These are phyloP conservation scores for Steinernema scapterisci DNA, from an alignment of 2,888 invertebrate genomes.

Conservation along the genomic window DNA sequence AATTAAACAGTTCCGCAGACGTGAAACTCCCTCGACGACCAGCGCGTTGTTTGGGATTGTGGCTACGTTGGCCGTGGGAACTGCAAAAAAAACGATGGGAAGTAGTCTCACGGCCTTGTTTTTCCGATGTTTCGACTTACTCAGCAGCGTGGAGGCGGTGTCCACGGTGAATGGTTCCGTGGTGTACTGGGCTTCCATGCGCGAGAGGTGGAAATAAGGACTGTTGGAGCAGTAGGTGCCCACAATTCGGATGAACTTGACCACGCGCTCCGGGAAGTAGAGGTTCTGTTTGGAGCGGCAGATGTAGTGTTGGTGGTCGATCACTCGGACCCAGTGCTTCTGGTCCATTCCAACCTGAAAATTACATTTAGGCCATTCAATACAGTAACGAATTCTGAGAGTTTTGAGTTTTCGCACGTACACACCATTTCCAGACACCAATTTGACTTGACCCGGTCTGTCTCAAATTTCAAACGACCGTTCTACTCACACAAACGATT, in stretches of 20 bases:
- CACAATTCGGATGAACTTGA: constrained; percentile 74
- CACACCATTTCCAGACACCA: constrained; percentile 1
- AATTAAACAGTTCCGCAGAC: constrained; percentile 88
- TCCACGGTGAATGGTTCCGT: constrained; percentile 77
- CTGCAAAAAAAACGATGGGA: constrained; percentile 69
- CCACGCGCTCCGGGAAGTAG: constrained; percentile 86
- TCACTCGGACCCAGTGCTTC: constrained; percentile 88
- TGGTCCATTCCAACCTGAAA: constrained; percentile 77
- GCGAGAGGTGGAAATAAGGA: constrained; percentile 89
- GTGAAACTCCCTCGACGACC: constrained; percentile 92
- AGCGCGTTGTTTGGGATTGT: constrained; percentile 85
- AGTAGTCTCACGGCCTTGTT: background rate
- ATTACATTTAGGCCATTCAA: no score
- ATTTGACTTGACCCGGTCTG: no score
- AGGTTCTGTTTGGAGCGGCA: constrained; percentile 96
- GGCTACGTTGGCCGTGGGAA: constrained; percentile 88
- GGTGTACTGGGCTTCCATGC: constrained; percentile 86
- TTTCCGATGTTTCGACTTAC: constrained; percentile 67
- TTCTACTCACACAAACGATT: no score
- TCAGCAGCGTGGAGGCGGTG: constrained; percentile 74
- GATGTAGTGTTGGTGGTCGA: constrained; percentile 87
- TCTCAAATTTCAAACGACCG: background rate
- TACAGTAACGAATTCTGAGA: no score
- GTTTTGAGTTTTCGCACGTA: background rate
- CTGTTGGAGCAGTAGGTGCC: constrained; percentile 91